A percentile compares a stretch with the other conserved stretches of the same genome.
Conservation (phyloP, 2,797 vertebrate species). For the Synanceia verrucosa region DNA sequence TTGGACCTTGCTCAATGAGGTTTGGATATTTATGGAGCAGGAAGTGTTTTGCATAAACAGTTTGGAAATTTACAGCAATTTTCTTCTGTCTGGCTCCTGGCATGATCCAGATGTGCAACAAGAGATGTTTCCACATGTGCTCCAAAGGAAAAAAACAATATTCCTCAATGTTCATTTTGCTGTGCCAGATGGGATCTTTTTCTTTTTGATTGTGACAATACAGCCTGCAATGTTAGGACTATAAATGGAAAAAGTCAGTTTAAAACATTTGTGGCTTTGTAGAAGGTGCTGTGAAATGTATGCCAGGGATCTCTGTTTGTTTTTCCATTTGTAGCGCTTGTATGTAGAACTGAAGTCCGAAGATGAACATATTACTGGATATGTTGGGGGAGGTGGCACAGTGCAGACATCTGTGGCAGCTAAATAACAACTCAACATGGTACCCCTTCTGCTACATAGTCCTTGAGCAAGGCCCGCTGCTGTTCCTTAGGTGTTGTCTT, state of each 20-base stretch:
- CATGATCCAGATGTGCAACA: constrained; percentile 81
- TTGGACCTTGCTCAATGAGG: constrained; percentile 52
- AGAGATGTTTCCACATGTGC: constrained; percentile 83
- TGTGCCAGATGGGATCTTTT: constrained; percentile 20
- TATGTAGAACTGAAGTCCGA: neutral
- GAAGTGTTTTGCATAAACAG: constrained; percentile 83
- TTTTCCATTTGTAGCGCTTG: neutral
- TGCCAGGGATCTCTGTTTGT: neutral
- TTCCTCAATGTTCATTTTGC: constrained; percentile 38
- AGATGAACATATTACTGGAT: neutral
- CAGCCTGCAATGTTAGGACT: constrained; percentile 1
- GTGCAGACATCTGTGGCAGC: neutral
- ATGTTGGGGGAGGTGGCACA: neutral
- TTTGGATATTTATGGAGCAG: constrained; percentile 70
- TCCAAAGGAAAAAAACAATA: constrained; percentile 44
- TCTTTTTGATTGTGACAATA: constrained; percentile 17
- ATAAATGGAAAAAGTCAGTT: constrained; percentile 11
- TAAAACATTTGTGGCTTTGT: constrained; percentile 1
- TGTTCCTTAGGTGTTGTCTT: neutral
- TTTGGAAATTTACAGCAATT: constrained; percentile 78
- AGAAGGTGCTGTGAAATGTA: neutral
- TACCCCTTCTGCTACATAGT: neutral
- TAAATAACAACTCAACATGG: neutral
- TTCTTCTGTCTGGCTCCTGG: constrained; percentile 70
- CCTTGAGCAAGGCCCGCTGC: neutral